Percentiles rank a stretch among this genome's conserved stretches.
phyloP scores from a whole-genome alignment of 2,888 invertebrate genomes.

The Eristalis tenax region DNA sequence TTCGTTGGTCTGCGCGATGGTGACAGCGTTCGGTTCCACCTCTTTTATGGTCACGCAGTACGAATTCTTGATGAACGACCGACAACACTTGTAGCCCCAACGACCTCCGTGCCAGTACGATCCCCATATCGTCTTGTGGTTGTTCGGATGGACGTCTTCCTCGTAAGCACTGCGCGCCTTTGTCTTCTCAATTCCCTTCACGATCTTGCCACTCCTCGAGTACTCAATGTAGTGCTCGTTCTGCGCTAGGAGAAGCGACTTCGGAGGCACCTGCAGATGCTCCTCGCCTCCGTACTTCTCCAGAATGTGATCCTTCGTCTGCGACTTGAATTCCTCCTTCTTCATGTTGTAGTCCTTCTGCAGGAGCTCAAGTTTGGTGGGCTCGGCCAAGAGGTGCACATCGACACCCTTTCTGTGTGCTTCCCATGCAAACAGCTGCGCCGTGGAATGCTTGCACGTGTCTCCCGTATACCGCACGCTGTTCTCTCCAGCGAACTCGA shows the following conservation, averaged over 20 bases:
- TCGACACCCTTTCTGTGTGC: constrained; percentile 96
- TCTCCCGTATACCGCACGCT: constrained; percentile 97
- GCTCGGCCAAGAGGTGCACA: constrained; percentile 97
- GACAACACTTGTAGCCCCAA: constrained; percentile 99
- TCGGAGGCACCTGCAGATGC: constrained; percentile 93
- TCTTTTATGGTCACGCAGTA: constrained; percentile 78
- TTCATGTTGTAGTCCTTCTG: constrained; percentile 94
- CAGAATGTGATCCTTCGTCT: constrained; percentile 91
- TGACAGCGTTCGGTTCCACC: constrained; percentile 68
- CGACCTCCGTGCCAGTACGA: constrained; percentile 95
- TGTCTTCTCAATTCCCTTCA: constrained; percentile 93
- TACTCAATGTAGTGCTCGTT: constrained; percentile 98
- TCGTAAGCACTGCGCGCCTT: constrained; percentile 93
- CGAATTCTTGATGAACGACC: constrained; percentile 87
- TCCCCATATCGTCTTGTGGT: constrained; percentile 97
- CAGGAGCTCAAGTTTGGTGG: constrained; percentile 96
- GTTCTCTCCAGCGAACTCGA: constrained; percentile 97
- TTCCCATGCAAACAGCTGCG: constrained; percentile 99
- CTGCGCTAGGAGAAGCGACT: constrained; percentile 92
- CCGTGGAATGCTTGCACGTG: constrained; percentile 93
- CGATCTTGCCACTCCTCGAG: constrained; percentile 94
- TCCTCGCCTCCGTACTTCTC: constrained; percentile 98
- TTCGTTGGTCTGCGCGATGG: constrained; percentile 37
- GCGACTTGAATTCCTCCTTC: constrained; percentile 93
- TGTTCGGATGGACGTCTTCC: constrained; percentile 95